Conservation (phyloP, 2,888 invertebrate species). For the Sesia bembeciformis region DNA sequence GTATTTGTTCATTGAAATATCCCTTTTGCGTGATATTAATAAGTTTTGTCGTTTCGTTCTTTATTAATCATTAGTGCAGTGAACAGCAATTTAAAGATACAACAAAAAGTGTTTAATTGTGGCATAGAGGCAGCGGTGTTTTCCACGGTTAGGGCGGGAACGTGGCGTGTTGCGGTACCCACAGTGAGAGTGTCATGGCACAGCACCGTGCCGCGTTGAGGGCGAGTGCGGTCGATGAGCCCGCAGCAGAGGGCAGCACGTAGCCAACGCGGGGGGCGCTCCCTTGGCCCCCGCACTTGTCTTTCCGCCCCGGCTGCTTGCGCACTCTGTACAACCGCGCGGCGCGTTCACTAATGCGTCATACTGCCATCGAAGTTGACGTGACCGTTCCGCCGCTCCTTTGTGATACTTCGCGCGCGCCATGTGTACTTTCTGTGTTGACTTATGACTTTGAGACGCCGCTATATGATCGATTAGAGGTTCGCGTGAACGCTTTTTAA, state of each 20-base stretch:
- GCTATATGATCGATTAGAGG: slow-evolving; percentile 10
- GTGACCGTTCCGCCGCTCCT: slow-evolving; percentile 33
- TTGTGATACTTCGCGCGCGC: slow-evolving; percentile 49
- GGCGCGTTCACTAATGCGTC: slow-evolving; percentile 74
- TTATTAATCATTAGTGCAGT: no score
- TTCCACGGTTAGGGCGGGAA: slow-evolving; percentile 18
- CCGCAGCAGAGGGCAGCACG: slow-evolving; percentile 68
- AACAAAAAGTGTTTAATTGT: slow-evolving; percentile 1
- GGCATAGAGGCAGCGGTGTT: background rate
- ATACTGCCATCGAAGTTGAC: slow-evolving; percentile 56
- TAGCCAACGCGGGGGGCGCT: slow-evolving; percentile 43
- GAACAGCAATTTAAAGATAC: no score
- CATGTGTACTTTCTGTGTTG: slow-evolving; percentile 63
- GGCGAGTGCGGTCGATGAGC: slow-evolving; percentile 71
- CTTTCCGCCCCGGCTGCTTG: slow-evolving; percentile 37
- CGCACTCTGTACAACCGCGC: slow-evolving; percentile 57
- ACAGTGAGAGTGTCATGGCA: slow-evolving; percentile 38
- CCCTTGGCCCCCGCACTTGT: slow-evolving; percentile 33
- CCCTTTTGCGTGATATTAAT: no score
- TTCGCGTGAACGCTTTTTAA: slow-evolving; percentile 17
- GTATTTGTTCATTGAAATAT: no score
- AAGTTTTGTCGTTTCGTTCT: no score
- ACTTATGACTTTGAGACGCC: slow-evolving; percentile 9
- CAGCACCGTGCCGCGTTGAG: slow-evolving; percentile 38
- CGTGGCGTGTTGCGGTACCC: slow-evolving; percentile 44